Evolutionary conservation across 2,113 vertebrate genomes (phyloP).

Genomic region (Diphyllodes magnificus): DNA sequence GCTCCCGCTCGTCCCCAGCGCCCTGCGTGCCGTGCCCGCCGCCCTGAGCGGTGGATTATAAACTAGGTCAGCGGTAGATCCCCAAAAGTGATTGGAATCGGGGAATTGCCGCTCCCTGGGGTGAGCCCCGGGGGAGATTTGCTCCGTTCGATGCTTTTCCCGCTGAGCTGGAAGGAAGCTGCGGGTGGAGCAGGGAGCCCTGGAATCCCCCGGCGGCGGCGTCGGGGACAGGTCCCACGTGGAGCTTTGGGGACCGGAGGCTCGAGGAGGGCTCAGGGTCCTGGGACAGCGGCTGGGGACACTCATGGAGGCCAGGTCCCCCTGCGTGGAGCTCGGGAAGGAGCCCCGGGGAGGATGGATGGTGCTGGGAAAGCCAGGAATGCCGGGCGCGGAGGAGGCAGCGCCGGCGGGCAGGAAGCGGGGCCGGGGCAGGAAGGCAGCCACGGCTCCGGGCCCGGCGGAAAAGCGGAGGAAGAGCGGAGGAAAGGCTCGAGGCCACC

Average conservation of each 20-base stretch:
- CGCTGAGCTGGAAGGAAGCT: background rate
- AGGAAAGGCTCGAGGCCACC: background rate
- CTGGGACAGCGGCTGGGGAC: fast-evolving
- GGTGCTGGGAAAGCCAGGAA: background rate
- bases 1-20: fast-evolving
- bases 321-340: fast-evolving
- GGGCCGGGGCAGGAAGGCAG: slow-evolving; percentile 34
- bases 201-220: fast-evolving
- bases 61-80: background rate
- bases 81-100: background rate
- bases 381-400: background rate
- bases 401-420: background rate
- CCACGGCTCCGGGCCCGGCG: background rate
- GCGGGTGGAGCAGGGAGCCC: background rate
- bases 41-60: fast-evolving
- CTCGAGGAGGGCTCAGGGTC: background rate
- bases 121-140: fast-evolving
- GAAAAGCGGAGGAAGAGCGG: background rate
- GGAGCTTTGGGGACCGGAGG: background rate
- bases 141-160: background rate
- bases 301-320: fast-evolving
- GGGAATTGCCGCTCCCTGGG: background rate
- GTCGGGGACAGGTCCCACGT: fast-evolving
- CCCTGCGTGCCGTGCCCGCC: background rate
- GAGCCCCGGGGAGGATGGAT: fast-evolving